phyloP scores from a whole-genome alignment of 2,113 vertebrate species.

The Lamprotornis superbus region DNA sequence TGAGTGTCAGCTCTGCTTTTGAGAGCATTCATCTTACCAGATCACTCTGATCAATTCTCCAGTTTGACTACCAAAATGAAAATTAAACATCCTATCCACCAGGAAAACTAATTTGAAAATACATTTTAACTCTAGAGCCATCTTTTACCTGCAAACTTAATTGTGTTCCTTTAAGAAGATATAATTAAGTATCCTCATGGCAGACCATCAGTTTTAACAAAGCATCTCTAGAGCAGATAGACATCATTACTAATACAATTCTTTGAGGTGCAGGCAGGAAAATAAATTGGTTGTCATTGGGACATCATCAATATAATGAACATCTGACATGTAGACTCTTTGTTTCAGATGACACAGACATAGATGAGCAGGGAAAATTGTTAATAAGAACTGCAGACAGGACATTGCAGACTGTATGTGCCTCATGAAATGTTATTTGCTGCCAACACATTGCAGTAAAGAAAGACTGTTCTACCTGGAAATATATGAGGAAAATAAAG shows the following conservation, averaged over 20 bases:
- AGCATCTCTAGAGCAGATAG: constrained; percentile 37
- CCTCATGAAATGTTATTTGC: constrained; percentile 34
- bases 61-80: constrained; percentile 21
- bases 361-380: background rate
- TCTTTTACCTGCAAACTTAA: constrained; percentile 54
- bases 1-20: background rate
- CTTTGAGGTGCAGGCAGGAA: constrained; percentile 44
- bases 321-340: constrained; percentile 22
- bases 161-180: constrained; percentile 58
- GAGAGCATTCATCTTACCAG: background rate
- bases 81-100: constrained; percentile 42
- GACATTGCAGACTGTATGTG: background rate
- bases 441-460: constrained; percentile 2
- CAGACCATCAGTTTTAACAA: constrained; percentile 37
- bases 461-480: background rate
- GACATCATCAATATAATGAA: constrained; percentile 50
- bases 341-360: constrained; percentile 17
- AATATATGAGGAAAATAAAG: constrained; percentile 20
- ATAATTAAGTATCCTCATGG: constrained; percentile 59
- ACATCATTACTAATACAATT: constrained; percentile 55
- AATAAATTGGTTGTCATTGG: constrained; percentile 65
- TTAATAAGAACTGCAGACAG: constrained; percentile 31
- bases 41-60: background rate
- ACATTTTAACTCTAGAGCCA: constrained; percentile 48
- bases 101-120: constrained; percentile 37